A percentile compares a stretch with the other conserved stretches of the same genome.
phyloP scores from a whole-genome alignment of 2,888 invertebrate species.

The Ametastegia equiseti region DNA sequence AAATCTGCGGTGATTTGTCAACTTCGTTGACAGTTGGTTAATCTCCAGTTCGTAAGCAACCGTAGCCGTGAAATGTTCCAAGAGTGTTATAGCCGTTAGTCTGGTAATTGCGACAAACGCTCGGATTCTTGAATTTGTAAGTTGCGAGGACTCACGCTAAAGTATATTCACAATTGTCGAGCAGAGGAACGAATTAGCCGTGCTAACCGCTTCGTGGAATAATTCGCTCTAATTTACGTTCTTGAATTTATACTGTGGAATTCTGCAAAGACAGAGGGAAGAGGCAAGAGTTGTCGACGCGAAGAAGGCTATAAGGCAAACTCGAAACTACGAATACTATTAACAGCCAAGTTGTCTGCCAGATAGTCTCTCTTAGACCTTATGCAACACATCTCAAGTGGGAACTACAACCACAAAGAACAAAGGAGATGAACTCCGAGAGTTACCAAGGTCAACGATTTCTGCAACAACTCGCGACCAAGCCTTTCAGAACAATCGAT shows the following conservation, averaged over 20 bases:
- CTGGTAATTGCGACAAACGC: slow-evolving; percentile 27
- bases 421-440: slow-evolving; percentile 38
- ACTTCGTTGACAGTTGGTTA: slow-evolving; percentile 13
- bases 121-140: slow-evolving; percentile 36
- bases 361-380: slow-evolving; percentile 20
- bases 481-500: slow-evolving; percentile 17
- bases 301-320: not conserved
- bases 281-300: slow-evolving; percentile 16
- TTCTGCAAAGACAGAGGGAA: slow-evolving; percentile 19
- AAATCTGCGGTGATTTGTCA: not conserved
- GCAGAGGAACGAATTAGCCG: slow-evolving; percentile 54
- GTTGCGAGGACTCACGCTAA: slow-evolving; percentile 19
- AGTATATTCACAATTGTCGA: not conserved
- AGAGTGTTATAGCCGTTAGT: slow-evolving; percentile 33
- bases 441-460: slow-evolving; percentile 26
- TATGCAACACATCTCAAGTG: slow-evolving; percentile 36
- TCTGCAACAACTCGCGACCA: slow-evolving; percentile 4
- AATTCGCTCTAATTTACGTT: slow-evolving; percentile 57
- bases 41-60: not conserved
- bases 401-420: slow-evolving; percentile 9
- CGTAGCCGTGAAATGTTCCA: not conserved
- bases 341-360: slow-evolving; percentile 24
- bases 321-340: slow-evolving; percentile 20
- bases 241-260: slow-evolving; percentile 30
- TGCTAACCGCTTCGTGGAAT: slow-evolving; percentile 54